Evolutionary conservation across 1,140 invertebrate genomes (phyloP).

Genomic region (Drosophila santomea): DNA sequence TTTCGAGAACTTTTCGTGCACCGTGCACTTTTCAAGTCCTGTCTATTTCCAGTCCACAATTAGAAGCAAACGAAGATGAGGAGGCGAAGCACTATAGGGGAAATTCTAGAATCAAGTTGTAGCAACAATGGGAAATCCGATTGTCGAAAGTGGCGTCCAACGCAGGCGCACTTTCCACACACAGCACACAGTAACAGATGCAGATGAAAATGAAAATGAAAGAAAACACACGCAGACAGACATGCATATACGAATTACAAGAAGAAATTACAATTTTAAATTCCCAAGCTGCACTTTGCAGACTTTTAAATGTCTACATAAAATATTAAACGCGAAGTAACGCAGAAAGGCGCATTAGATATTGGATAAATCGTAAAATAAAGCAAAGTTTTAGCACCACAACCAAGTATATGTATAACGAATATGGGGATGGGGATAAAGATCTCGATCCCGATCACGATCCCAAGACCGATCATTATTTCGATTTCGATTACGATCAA

Average conservation of each 20-base stretch:
- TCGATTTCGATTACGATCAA: conserved; percentile 1
- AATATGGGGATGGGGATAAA: conserved; percentile 7
- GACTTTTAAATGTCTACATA: conserved; percentile 77
- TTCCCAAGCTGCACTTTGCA: conserved; percentile 73
- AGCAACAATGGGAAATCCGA: conserved; percentile 20
- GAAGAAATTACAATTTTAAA: conserved; percentile 64
- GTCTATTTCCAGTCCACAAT: conserved; percentile 4
- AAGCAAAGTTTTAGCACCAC: conserved; percentile 49
- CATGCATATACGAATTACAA: conserved; percentile 12
- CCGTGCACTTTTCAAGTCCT: conserved; percentile 10
- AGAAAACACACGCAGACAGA: conserved; percentile 17
- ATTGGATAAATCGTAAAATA: conserved; percentile 55
- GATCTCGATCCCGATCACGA: neutral
- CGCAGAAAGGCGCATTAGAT: conserved; percentile 35
- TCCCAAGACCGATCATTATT: neutral
- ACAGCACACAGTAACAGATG: conserved; percentile 17
- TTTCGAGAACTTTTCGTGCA: neutral
- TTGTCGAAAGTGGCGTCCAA: conserved; percentile 17
- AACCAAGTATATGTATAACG: conserved; percentile 39
- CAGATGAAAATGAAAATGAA: neutral
- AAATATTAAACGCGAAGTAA: conserved; percentile 56
- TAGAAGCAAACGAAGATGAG: conserved; percentile 13
- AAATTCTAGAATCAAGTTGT: conserved; percentile 48
- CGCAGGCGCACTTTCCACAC: conserved; percentile 24
- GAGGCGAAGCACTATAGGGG: conserved; percentile 34